phyloP scores from a whole-genome alignment of 2,797 vertebrate species.

The Pipistrellus nathusii region DNA sequence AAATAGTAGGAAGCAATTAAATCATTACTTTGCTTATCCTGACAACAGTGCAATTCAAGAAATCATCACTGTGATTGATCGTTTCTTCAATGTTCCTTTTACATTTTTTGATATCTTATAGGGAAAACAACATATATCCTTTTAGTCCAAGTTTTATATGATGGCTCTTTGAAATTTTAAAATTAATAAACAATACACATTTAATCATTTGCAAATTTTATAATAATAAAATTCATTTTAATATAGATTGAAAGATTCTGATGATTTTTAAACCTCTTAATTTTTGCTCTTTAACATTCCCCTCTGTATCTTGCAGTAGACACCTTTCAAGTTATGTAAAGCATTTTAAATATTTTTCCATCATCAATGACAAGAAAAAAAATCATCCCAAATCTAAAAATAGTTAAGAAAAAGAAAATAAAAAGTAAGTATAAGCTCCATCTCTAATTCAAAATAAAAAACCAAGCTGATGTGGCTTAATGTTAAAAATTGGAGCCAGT shows the following conservation, averaged over 20 bases:
- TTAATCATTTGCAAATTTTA: neutral
- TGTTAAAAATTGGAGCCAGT: neutral
- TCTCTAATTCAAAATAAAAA: neutral
- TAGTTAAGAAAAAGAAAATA: neutral
- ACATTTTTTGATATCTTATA: neutral
- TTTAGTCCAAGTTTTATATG: neutral
- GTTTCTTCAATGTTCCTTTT: neutral
- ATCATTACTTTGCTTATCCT: neutral
- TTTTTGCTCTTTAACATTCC: neutral
- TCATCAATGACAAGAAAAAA: neutral
- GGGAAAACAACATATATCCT: neutral
- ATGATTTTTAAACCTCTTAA: neutral
- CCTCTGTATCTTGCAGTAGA: neutral
- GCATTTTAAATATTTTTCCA: neutral
- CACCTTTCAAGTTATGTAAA: neutral
- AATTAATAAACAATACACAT: neutral
- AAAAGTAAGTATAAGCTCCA: neutral
- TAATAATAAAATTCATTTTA: neutral
- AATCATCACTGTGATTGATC: neutral
- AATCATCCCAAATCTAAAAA: neutral
- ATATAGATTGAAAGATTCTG: neutral
- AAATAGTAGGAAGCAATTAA: neutral
- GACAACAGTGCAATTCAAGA: neutral
- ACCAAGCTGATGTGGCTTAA: neutral
- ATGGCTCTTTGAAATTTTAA: neutral